Evolutionary conservation across 2,888 invertebrate species (phyloP), one percentile per base, ranked within the genome.

Genomic region (Folsomia manolachei): DNA sequence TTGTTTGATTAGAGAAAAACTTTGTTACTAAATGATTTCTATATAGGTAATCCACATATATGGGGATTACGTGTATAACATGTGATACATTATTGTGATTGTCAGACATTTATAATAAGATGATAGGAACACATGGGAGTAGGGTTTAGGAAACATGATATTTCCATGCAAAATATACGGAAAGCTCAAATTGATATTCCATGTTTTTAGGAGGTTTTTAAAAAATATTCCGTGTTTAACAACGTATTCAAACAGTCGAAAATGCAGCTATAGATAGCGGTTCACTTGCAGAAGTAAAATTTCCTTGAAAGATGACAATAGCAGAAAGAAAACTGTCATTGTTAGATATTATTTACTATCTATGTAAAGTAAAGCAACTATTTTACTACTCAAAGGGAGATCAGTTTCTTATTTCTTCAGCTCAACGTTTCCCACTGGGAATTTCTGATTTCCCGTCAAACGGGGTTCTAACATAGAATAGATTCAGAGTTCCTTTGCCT

Each of bases 391-490:
- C n/a, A 56, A 56, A n/a, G 21, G n/a, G 56, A 56, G 56, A 56
- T 56, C 56, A 64, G n/a, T n/a, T n/a, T n/a, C n/a, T n/a, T n/a
- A n/a, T n/a, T 63, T 63, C 25, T 9, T 11, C 9, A 25, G 2
- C 18, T 65, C 56, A 72, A 27, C 62, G 26, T 69, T 39, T 72
- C 2, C 24, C 27, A 25, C 60, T 61, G 18, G 62, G 63, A 25
- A 74, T 73, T 71, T 79, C 78, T 26, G 76, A 74, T 71, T 79
- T 81, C 21, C 79, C 74, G 83, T 90, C 90, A 83, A 89, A 91
- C 68, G 89, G 90, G 67, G 94, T 94, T 84, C 91, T 92, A n/a
- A 95, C 92, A 82, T 94, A 94, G 84, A 94, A 97, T 0, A 96
- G 96, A 60, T 89, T 90, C 71, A 97, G 86, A 2, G 91, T 92